A percentile compares a stretch with the other conserved stretches of the same genome.
These are phyloP conservation scores for Octonoba sinensis DNA, from an alignment of 2,888 invertebrate genomes.

Conservation along the genomic window DNA sequence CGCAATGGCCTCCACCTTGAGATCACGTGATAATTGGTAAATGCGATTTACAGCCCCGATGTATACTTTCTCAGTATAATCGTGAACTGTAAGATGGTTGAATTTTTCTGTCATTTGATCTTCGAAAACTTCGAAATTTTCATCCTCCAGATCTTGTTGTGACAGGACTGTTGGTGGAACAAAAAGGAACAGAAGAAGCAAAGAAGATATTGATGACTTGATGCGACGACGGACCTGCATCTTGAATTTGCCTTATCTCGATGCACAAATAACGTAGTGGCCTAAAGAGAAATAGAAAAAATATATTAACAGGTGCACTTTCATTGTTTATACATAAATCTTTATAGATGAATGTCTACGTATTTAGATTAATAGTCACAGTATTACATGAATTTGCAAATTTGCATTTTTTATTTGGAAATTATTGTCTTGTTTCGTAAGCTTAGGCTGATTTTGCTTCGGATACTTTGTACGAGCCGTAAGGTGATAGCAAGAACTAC, in stretches of 20 bases:
- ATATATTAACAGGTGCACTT: no score
- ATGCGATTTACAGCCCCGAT: constrained; percentile 93
- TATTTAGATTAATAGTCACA: no score
- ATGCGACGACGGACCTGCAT: constrained; percentile 51
- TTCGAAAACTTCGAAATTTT: constrained; percentile 59
- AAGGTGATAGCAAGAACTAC: no score
- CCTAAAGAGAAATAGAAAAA: no score
- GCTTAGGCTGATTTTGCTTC: no score
- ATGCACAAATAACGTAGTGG: no score
- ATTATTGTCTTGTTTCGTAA: no score
- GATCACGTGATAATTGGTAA: constrained; percentile 90
- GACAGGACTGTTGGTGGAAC: constrained; percentile 36
- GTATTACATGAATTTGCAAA: no score
- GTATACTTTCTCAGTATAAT: constrained; percentile 88
- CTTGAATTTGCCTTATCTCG: background rate
- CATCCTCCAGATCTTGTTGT: constrained; percentile 55
- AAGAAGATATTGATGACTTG: constrained; percentile 37
- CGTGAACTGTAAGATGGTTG: constrained; percentile 92
- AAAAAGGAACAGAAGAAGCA: constrained; percentile 46
- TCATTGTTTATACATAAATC: no score
- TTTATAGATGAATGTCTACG: no score
- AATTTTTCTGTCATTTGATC: constrained; percentile 72
- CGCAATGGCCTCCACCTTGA: constrained; percentile 80
- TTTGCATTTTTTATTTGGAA: no score
- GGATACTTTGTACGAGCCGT: no score